Evolutionary conservation across 1,140 invertebrate genomes (phyloP).

Genomic region (Drosophila kikkawai): DNA sequence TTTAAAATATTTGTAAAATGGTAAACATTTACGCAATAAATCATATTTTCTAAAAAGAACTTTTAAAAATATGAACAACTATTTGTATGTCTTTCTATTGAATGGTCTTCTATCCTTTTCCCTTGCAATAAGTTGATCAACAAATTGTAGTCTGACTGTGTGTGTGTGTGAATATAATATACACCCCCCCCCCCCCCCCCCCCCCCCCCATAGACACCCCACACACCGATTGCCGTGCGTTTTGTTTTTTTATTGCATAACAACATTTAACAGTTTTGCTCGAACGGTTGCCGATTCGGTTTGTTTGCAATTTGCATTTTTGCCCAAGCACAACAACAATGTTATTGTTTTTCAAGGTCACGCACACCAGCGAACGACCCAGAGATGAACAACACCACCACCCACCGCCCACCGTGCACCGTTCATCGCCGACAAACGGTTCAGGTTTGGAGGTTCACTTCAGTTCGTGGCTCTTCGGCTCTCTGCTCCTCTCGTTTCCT

Average conservation of each 20-base stretch:
- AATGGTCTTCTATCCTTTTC: too few relatives aligned
- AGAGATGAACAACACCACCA: conserved; percentile 40
- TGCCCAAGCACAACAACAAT: conserved; percentile 63
- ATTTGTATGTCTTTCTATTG: too few relatives aligned
- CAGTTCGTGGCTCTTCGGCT: conserved; percentile 29
- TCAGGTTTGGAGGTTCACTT: conserved; percentile 48
- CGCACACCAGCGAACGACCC: conserved; percentile 43
- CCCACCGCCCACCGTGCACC: conserved; percentile 26
- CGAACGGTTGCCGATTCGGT: conserved; percentile 53
- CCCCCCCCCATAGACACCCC: background rate
- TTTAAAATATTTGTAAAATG: background rate
- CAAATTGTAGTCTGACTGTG: conserved; percentile 7
- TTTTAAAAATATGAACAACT: too few relatives aligned
- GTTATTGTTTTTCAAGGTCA: conserved; percentile 81
- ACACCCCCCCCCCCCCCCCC: background rate
- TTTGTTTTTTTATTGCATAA: conserved; percentile 68
- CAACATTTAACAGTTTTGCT: conserved; percentile 72
- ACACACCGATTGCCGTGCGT: conserved; percentile 9
- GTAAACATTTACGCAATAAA: background rate
- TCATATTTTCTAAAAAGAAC: background rate
- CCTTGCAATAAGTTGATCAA: conserved; percentile 28
- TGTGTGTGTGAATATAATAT: background rate
- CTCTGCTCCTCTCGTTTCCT: conserved; percentile 16
- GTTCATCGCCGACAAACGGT: conserved; percentile 5
- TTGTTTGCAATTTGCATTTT: conserved; percentile 81